Base-by-base conservation (phyloP, 2,797 vertebrate species). In the Gorsachius magnificus region DNA sequence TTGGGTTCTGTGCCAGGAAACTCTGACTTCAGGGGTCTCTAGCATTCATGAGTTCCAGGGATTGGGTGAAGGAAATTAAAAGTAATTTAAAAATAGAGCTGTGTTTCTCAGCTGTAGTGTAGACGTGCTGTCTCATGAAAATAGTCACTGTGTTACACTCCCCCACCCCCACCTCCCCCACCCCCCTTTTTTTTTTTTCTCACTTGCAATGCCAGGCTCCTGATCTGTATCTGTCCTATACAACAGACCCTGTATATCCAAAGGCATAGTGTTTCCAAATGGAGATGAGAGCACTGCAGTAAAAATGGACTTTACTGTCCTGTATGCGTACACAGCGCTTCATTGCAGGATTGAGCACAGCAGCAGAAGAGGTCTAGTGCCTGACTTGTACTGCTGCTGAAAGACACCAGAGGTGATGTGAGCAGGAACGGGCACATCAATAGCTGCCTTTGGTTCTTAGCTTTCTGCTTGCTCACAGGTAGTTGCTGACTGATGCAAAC, bases 11-110 rank as follows among this genome's bases (percentile, higher is more conserved):
- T 63, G 88, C 96, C 91, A 97, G 88, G 86, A 96, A 95, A 96
- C 64, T 95, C 45, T 96, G 95, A 96, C 94, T 95, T 94, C 75
- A 90, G 81, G 88, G 86, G 86, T 96, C 95, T 94, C 45, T 43
- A 80, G 36, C 17, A 56, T 70, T 87, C 86, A 26, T 68, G 80
- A 90, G 66, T 95, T 94, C 57, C 7, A 92, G 68, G 46, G 74
- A 93, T 64, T 51, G 60, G 88, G 71, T 93, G 94, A 96, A 87
- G 64, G 29, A 94, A 94, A 94, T 95, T 65, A 88, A 86, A 88
- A 69, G n/a, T 77, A 87, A 93, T 76, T 94, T 89, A 26, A 77
- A 94, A 92, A 79, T 45, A 82, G 77, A 95, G 22, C 18, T 76
- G 24, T 92, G 45, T 69, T 95, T 88, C 66, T 93, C 43, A 76